These are phyloP conservation scores for Nicator chloris DNA, from an alignment of 2,113 vertebrate species.

Conservation along the genomic window DNA sequence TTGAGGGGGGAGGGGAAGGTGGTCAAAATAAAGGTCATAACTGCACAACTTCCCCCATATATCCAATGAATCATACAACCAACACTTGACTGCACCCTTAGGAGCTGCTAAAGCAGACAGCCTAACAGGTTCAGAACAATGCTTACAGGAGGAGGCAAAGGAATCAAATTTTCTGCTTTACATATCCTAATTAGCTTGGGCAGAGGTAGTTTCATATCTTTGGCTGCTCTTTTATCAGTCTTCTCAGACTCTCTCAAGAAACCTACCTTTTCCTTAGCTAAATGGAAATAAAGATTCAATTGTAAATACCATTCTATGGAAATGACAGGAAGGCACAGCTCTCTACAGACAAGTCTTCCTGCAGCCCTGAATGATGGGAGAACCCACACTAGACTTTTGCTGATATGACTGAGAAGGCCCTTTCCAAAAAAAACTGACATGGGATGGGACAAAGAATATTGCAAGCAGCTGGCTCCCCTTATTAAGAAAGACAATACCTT, in stretches of 20 bases:
- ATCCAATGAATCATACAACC: neutral
- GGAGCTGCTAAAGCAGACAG: neutral
- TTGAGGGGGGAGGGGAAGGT: neutral
- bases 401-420: neutral
- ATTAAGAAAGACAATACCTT: neutral
- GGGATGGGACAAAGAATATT: neutral
- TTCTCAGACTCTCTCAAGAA: neutral
- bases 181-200: neutral
- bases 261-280: neutral
- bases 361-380: neutral
- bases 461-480: neutral
- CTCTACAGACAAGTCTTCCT: neutral
- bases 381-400: neutral
- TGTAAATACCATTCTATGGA: neutral
- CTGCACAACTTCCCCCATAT: neutral
- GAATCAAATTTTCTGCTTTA: neutral
- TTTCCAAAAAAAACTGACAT: neutral
- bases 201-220: neutral
- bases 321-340: neutral
- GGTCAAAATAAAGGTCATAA: neutral
- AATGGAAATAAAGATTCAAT: neutral
- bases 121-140: neutral
- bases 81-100: neutral
- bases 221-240: neutral
- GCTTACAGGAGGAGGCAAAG: neutral